phyloP scores from a whole-genome alignment of 2,888 invertebrate species.

The Amphimallon solstitiale region DNA sequence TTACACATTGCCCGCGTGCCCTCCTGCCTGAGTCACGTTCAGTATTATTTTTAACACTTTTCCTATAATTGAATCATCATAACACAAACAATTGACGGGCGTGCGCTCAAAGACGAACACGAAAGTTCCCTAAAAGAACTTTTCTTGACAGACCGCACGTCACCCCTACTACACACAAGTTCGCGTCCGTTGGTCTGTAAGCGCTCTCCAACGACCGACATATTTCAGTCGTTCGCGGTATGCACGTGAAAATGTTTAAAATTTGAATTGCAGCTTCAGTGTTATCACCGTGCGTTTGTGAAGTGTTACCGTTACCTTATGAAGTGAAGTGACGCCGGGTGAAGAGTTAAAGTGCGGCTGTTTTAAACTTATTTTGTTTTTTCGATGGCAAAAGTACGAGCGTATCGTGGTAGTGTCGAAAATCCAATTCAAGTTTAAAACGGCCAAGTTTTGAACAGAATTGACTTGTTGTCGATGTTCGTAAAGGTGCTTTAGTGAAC shows the following conservation, averaged over 20 bases:
- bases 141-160: constrained; percentile 32
- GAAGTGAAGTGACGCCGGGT: constrained; percentile 6
- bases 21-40: constrained; percentile 21
- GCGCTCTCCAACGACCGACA: constrained; percentile 9
- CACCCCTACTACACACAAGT: constrained; percentile 32
- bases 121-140: constrained; percentile 22
- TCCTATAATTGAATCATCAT: constrained; percentile 35
- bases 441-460: constrained; percentile 36
- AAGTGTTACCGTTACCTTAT: constrained; percentile 15
- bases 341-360: constrained; percentile 28
- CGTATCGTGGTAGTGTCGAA: background rate
- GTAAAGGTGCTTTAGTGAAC: constrained; percentile 6
- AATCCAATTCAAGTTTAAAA: constrained; percentile 32
- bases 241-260: constrained; percentile 36
- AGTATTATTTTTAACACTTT: constrained; percentile 35
- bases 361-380: constrained; percentile 28
- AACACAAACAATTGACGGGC: constrained; percentile 40
- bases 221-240: constrained; percentile 29
- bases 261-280: background rate
- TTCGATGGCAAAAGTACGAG: background rate
- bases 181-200: constrained; percentile 1
- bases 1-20: background rate
- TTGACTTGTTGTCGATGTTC: constrained; percentile 12
- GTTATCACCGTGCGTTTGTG: background rate
- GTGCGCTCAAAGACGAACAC: constrained; percentile 18